Percentiles rank a stretch among this genome's conserved stretches.
Conservation (phyloP, 2,888 invertebrate genomes). For the Drosophila meridiana region DNA sequence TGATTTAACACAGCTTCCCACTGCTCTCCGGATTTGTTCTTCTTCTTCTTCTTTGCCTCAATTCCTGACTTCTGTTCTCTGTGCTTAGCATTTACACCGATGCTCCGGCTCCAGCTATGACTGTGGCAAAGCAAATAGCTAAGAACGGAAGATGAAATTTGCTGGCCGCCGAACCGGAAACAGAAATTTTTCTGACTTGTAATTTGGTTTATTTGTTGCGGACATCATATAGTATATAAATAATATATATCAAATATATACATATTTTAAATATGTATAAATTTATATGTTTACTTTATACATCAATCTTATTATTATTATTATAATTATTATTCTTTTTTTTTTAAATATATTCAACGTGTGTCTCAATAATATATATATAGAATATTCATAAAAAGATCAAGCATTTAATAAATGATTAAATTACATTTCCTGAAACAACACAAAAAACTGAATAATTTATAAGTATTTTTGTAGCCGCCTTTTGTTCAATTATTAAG, state of each 20-base stretch:
- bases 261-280: background rate
- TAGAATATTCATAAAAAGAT: background rate
- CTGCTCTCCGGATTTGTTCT: slow-evolving; percentile 32
- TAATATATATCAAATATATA: slow-evolving; percentile 15
- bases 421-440: background rate
- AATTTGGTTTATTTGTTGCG: slow-evolving; percentile 70
- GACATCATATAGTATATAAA: slow-evolving; percentile 31
- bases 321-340: too few species aligned
- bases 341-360: slow-evolving; percentile 20
- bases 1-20: slow-evolving; percentile 76
- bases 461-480: background rate
- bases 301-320: slow-evolving; percentile 30
- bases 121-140: slow-evolving; percentile 35
- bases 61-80: slow-evolving; percentile 22
- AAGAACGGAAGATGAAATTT: slow-evolving; percentile 46
- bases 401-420: background rate
- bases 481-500: background rate
- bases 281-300: slow-evolving; percentile 27
- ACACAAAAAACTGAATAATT: background rate
- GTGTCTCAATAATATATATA: background rate
- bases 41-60: background rate
- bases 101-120: background rate
- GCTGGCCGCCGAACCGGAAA: slow-evolving; percentile 66
- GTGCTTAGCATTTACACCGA: slow-evolving; percentile 23
- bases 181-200: slow-evolving; percentile 61